Base-by-base conservation (phyloP, 1,140 invertebrate genomes). In the Heliconius hewitsoni region DNA sequence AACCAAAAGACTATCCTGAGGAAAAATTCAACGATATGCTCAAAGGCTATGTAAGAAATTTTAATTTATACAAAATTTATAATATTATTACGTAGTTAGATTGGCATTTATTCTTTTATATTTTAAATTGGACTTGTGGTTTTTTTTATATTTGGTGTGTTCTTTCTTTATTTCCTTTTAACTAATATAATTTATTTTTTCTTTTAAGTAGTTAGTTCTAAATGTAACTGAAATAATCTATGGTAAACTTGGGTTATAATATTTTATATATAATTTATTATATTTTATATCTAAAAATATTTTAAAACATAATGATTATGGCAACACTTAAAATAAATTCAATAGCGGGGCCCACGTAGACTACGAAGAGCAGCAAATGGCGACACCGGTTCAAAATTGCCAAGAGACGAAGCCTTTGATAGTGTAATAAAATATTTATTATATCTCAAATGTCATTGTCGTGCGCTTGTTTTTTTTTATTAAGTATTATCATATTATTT, bases 1-100 rank as follows among this genome's bases (percentile, higher is more conserved):
- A 89, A 46, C 90, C 90, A 3, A 71, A 82, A n/a, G 84, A 89
- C 39, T 93, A 92, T 52, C 90, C 91, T 55, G 82, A 93, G 27
- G 85, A 90, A 23, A 76, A 81, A 39, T 92, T 88, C 72, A 89
- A 90, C 30, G 79, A 83, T 16, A 85, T 93, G 81, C 89, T 91
- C 39, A 90, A 93, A 76, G 84, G 80, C 39, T 81, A 82, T 70
- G 92, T 93, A 85, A 90, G 89, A 46, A 52, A 27, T 34, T 30
- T n/a, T 52, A 83, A 50, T 60, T 9, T 72, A 23, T 3, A 52
- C 16, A 19, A 52, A 19, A 52, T 18, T 19, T 19, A 16, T 34
- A 72, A n/a, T 23, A n/a, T 72, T 46, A 27, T n/a, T 72, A 73
- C 46, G 11, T 66, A 66, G 27, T 66, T 66, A 30, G 27, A 66